These are phyloP conservation scores for Leucoptera coffeella DNA, from an alignment of 2,888 invertebrate species.

Conservation along the genomic window DNA sequence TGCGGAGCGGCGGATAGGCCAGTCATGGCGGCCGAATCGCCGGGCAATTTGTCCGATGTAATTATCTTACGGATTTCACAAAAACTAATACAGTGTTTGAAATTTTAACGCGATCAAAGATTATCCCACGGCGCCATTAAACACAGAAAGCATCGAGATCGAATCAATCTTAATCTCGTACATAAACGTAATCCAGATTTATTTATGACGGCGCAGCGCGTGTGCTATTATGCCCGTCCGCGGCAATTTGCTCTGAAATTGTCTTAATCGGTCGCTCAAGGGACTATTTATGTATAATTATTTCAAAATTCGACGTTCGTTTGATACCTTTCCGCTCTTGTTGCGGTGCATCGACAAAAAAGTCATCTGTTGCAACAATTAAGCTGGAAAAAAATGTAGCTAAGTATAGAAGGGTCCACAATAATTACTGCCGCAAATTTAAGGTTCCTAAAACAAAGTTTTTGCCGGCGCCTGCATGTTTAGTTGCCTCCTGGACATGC, in stretches of 20 bases:
- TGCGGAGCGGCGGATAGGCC: constrained; percentile 23
- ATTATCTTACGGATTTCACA: constrained; percentile 42
- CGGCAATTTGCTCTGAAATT: constrained; percentile 53
- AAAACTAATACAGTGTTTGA: constrained; percentile 39
- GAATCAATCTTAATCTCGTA: constrained; percentile 53
- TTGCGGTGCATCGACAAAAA: constrained; percentile 51
- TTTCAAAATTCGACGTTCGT: constrained; percentile 53
- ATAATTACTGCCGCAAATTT: constrained; percentile 53
- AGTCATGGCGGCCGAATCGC: constrained; percentile 45
- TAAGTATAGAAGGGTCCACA: constrained; percentile 54
- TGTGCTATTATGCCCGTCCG: constrained; percentile 54
- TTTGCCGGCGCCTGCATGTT: constrained; percentile 27
- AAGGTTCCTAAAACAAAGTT: constrained; percentile 34
- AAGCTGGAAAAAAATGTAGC: constrained; percentile 47
- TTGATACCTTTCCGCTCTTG: constrained; percentile 55
- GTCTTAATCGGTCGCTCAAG: constrained; percentile 55
- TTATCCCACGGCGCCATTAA: constrained; percentile 39
- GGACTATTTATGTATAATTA: constrained; percentile 56
- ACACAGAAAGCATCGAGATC: constrained; percentile 47
- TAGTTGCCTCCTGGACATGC: constrained; percentile 37
- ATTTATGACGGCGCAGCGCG: constrained; percentile 46
- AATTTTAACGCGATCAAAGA: constrained; percentile 39
- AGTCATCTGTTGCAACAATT: constrained; percentile 55
- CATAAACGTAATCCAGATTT: constrained; percentile 53
- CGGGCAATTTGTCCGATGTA: constrained; percentile 45